Evolutionary conservation across 2,888 invertebrate genomes (phyloP), one percentile per base, ranked within the genome.

Genomic region (Rugalucina vietnamica): DNA sequence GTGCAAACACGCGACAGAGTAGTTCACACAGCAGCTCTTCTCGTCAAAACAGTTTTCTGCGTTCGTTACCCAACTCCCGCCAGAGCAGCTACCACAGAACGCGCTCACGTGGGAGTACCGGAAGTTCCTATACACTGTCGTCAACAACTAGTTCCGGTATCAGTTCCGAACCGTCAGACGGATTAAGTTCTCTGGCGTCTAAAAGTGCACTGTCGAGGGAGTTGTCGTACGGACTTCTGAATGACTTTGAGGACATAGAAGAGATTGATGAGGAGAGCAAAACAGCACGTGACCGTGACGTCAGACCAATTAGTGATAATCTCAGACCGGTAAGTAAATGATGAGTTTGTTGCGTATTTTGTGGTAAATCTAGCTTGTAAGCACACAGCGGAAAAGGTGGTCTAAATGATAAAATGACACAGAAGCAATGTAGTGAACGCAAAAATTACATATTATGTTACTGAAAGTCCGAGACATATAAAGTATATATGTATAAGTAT

Each of bases 201-300:
- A 88, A 88, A 79, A 86, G 88, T 84, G 77, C 84, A 24, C 43
- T 88, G 32, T 86, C 86, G 21, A 72, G 88, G 21, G 88, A 88
- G 50, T 82, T 76, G 37, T 88, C 88, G 1, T 88, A 82, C 29
- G 86, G 86, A 81, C 49, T 86, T 12, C 75, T 86, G 34, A 88
- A 82, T n/a, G 88, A 88, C 14, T 86, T 88, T 76, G 86, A 86
- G 49, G 88, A 88, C 57, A 88, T 88, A 39, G 86, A 88, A 36
- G 88, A 88, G 32, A 50, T 71, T 36, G 88, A 88, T n/a, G 88
- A 88, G 71, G 81, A 84, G 8, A 32, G 49, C 4, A 85, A 84
- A 54, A 87, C 87, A 12, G 84, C 85, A 2, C 73, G 87, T 39
- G 79, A 80, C 50, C 73, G 87, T 39, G 49, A 49, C 49, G 37